These are phyloP conservation scores for Ectobius pallidus DNA, from an alignment of 2,888 invertebrate species.

Conservation along the genomic window DNA sequence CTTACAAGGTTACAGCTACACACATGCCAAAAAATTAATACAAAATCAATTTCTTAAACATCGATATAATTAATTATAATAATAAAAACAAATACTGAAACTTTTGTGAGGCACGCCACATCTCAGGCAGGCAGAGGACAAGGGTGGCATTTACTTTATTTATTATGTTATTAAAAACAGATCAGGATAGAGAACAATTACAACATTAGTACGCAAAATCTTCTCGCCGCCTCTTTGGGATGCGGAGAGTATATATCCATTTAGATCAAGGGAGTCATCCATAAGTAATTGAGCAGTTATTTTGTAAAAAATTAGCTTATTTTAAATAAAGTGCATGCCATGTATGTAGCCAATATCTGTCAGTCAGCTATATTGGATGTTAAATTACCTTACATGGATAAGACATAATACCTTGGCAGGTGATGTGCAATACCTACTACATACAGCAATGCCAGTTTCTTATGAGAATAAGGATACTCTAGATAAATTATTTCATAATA, in stretches of 20 bases:
- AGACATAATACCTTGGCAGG: conserved; percentile 8
- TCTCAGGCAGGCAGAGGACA: conserved; percentile 44
- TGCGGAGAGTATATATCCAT: conserved; percentile 15
- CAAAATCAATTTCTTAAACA: conserved; percentile 43
- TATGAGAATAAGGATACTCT: conserved; percentile 32
- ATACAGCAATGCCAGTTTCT: conserved; percentile 27
- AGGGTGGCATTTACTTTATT: conserved; percentile 43
- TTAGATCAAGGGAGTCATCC: conserved; percentile 29
- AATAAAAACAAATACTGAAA: conserved; percentile 46
- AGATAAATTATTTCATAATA: conserved; percentile 35
- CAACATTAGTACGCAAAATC: conserved; percentile 36
- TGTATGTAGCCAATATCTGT: conserved; percentile 25
- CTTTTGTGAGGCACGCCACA: conserved; percentile 45
- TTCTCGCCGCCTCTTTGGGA: conserved; percentile 34
- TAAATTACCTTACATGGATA: conserved; percentile 9
- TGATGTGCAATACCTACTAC: conserved; percentile 22
- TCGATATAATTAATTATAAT: conserved; percentile 42
- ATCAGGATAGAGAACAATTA: conserved; percentile 33
- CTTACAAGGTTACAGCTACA: conserved; percentile 43
- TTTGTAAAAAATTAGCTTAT: conserved; percentile 21
- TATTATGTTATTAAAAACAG: conserved; percentile 39
- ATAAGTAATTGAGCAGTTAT: conserved; percentile 26
- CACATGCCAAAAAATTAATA: conserved; percentile 45
- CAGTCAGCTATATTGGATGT: conserved; percentile 16
- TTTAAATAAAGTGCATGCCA: conserved; percentile 21